A percentile compares a stretch with the other conserved stretches of the same genome.
phyloP scores from a whole-genome alignment of 2,888 invertebrate species.

The Loripinus fragilis region DNA sequence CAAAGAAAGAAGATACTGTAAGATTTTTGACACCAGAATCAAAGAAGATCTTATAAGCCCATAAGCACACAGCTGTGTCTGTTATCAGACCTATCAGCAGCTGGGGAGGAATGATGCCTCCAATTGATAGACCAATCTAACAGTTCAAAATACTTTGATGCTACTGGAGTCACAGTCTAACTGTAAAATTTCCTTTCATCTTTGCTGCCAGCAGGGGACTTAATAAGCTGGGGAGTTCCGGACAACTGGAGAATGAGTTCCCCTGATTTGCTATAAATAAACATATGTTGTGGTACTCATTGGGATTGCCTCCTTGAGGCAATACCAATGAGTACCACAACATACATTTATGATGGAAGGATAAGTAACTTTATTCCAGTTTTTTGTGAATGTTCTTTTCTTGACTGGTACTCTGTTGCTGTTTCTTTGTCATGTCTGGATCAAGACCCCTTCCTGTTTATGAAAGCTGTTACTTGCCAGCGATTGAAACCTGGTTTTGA shows the following conservation, averaged over 20 bases:
- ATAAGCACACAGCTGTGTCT: conserved; percentile 16
- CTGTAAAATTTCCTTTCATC: background rate
- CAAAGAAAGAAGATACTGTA: too few species aligned
- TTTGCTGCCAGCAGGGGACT: too few species aligned
- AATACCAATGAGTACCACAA: too few species aligned
- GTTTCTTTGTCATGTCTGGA: conserved; percentile 11
- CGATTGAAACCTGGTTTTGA: background rate
- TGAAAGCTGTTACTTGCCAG: conserved; percentile 6
- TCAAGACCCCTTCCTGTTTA: conserved; percentile 15
- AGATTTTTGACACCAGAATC: background rate
- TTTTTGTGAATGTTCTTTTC: too few species aligned
- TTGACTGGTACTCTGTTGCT: too few species aligned
- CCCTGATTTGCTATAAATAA: too few species aligned
- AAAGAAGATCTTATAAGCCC: background rate
- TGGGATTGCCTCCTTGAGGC: too few species aligned
- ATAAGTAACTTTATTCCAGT: too few species aligned
- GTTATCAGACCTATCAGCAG: conserved; percentile 16
- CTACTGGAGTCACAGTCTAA: background rate
- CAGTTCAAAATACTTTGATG: conserved; percentile 12
- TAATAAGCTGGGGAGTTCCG: too few species aligned
- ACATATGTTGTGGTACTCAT: too few species aligned
- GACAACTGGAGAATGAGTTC: too few species aligned
- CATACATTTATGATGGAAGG: too few species aligned
- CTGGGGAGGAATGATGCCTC: conserved; percentile 9
- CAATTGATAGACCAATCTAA: conserved; percentile 10